These are phyloP conservation scores for Carcinoscorpius rotundicauda DNA, from an alignment of 1,140 invertebrate genomes.

Conservation along the genomic window DNA sequence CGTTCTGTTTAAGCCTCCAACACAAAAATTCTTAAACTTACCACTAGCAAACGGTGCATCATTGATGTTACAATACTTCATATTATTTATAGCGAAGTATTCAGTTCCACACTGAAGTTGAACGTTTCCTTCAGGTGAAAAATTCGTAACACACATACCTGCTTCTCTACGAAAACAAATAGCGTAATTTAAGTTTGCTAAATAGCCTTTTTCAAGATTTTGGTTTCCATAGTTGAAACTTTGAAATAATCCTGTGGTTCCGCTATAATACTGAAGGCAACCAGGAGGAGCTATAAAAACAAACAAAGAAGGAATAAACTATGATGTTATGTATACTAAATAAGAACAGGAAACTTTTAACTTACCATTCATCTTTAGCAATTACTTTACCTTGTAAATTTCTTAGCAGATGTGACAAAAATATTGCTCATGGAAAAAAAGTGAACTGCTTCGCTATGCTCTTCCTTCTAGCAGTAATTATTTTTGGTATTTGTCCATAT, in stretches of 20 bases:
- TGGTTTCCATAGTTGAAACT: slow-evolving; percentile 46
- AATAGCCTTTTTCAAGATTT: slow-evolving; percentile 13
- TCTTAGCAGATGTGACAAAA: background rate
- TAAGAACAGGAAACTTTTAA: too few species aligned
- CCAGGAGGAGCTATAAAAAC: slow-evolving; percentile 48
- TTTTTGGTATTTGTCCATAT: too few species aligned
- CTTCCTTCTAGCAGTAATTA: too few species aligned
- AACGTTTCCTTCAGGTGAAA: slow-evolving; percentile 1
- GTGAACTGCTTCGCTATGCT: too few species aligned
- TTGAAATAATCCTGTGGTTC: slow-evolving; percentile 45
- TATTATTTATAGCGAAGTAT: background rate
- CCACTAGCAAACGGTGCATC: too few species aligned
- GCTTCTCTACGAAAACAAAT: slow-evolving; percentile 26
- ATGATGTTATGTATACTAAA: background rate
- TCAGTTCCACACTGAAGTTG: slow-evolving; percentile 7
- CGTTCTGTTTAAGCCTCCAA: too few species aligned
- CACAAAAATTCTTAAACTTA: too few species aligned
- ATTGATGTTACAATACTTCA: too few species aligned
- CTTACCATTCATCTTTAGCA: too few species aligned
- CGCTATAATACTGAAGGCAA: slow-evolving; percentile 63
- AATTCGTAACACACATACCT: slow-evolving; percentile 23
- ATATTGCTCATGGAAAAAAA: slow-evolving; percentile 3
- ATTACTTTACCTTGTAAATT: too few species aligned
- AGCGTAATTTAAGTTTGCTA: slow-evolving; percentile 42
- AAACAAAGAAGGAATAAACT: background rate